Percentiles rank a stretch among this genome's conserved stretches.
Evolutionary conservation across 2,797 vertebrate genomes (phyloP).

Genomic region (Malurus leucopterus): DNA sequence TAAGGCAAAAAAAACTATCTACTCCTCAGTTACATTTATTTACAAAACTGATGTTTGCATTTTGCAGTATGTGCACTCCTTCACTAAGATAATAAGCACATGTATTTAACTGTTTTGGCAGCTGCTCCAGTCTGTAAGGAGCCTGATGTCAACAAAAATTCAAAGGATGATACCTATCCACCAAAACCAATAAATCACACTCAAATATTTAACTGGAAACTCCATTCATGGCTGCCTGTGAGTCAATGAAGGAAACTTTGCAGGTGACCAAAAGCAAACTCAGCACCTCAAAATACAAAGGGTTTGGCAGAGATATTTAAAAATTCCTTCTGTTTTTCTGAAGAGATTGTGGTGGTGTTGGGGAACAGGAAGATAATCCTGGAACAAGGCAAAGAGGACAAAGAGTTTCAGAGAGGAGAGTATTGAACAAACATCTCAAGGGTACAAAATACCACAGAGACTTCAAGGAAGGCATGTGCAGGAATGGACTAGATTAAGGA

Average conservation of each 20-base stretch:
- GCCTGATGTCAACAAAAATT: not conserved
- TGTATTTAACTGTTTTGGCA: not conserved
- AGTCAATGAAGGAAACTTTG: not conserved
- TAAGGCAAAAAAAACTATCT: not conserved
- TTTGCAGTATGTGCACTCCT: not conserved
- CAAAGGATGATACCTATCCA: not conserved
- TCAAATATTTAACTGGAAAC: not conserved
- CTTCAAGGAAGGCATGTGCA: not conserved
- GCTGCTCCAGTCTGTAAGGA: not conserved
- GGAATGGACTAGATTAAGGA: not conserved
- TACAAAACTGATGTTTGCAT: not conserved
- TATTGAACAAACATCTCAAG: not conserved
- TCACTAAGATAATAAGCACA: not conserved
- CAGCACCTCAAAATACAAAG: not conserved
- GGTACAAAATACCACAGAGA: not conserved
- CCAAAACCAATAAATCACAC: not conserved
- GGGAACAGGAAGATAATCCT: not conserved
- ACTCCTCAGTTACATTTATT: not conserved
- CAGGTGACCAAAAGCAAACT: not conserved
- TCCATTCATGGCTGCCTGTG: not conserved
- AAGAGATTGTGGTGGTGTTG: too few relatives aligned
- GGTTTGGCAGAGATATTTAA: not conserved
- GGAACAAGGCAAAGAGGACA: not conserved
- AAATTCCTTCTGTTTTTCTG: not conserved
- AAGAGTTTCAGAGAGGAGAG: not conserved